A percentile compares a stretch with the other conserved stretches of the same genome.
Evolutionary conservation across 2,888 invertebrate genomes (phyloP).

Genomic region (Odiellus spinosus): DNA sequence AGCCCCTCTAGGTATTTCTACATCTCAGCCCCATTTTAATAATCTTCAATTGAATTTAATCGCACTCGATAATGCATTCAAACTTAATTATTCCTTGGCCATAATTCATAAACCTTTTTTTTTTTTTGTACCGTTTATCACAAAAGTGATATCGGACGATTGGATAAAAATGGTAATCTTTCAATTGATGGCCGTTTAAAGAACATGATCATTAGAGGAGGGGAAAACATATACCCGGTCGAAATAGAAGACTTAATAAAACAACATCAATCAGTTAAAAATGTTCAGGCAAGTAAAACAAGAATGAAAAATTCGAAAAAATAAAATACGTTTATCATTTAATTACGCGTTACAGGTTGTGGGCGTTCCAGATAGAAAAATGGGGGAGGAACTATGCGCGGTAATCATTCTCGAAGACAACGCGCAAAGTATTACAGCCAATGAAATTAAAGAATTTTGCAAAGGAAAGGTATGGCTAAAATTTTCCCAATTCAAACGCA

Average conservation of each 20-base stretch:
- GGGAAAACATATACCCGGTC: slow-evolving; percentile 39
- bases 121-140: too few relatives aligned
- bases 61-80: too few relatives aligned
- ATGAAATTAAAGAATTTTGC: slow-evolving; percentile 42
- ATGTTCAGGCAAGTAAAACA: slow-evolving; percentile 16
- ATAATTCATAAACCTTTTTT: too few relatives aligned
- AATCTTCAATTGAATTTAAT: too few relatives aligned
- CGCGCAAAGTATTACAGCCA: slow-evolving; percentile 33
- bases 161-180: slow-evolving; percentile 36
- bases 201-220: slow-evolving; percentile 38
- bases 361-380: slow-evolving; percentile 37
- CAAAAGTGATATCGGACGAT: slow-evolving; percentile 30
- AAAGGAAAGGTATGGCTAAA: slow-evolving; percentile 31
- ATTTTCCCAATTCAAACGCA: too few relatives aligned
- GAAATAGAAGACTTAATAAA: slow-evolving; percentile 37
- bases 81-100: too few relatives aligned
- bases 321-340: too few relatives aligned
- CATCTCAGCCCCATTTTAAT: too few relatives aligned
- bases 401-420: slow-evolving; percentile 41
- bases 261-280: slow-evolving; percentile 11
- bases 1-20: too few relatives aligned
- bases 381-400: slow-evolving; percentile 39
- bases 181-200: slow-evolving; percentile 37
- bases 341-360: slow-evolving; percentile 24
- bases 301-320: too few relatives aligned